A percentile compares a stretch with the other conserved stretches of the same genome.
Evolutionary conservation across 1,140 invertebrate genomes (phyloP).

Genomic region (Drosophila repleta): DNA sequence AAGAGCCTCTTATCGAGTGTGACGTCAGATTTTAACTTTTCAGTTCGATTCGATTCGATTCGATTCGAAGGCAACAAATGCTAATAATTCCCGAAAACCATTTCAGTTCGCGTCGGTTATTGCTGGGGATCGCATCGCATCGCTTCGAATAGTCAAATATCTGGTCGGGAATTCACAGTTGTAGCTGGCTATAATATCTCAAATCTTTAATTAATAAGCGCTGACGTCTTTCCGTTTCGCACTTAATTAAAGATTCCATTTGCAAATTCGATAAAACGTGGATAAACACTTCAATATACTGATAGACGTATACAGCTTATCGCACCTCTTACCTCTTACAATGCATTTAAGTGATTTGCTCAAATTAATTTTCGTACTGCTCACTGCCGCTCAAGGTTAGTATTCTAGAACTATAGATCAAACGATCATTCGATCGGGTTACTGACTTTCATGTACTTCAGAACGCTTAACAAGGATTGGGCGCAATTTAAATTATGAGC

Average conservation of each 20-base stretch:
- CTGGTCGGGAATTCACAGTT: slow-evolving; percentile 47
- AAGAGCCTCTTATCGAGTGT: slow-evolving; percentile 21
- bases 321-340: slow-evolving; percentile 8
- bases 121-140: slow-evolving; percentile 66
- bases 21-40: slow-evolving; percentile 40
- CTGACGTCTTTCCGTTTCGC: slow-evolving; percentile 25
- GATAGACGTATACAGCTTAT: not conserved
- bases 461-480: not conserved
- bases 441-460: slow-evolving; percentile 20
- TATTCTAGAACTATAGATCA: slow-evolving; percentile 18
- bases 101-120: slow-evolving; percentile 71
- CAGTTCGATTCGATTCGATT: slow-evolving; percentile 51
- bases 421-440: slow-evolving; percentile 6
- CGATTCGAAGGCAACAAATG: slow-evolving; percentile 62
- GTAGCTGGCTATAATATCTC: slow-evolving; percentile 9
- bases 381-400: slow-evolving; percentile 54
- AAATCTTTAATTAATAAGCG: slow-evolving; percentile 12
- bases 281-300: not conserved
- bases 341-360: slow-evolving; percentile 48
- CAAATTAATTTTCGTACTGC: slow-evolving; percentile 36
- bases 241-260: slow-evolving; percentile 58
- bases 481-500: slow-evolving; percentile 2
- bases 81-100: slow-evolving; percentile 37
- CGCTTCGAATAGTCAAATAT: slow-evolving; percentile 48
- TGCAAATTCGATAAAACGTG: slow-evolving; percentile 34